A percentile compares a stretch with the other conserved stretches of the same genome.
Evolutionary conservation across 2,113 vertebrate genomes (phyloP).

Genomic region (Bubo blakistoni): DNA sequence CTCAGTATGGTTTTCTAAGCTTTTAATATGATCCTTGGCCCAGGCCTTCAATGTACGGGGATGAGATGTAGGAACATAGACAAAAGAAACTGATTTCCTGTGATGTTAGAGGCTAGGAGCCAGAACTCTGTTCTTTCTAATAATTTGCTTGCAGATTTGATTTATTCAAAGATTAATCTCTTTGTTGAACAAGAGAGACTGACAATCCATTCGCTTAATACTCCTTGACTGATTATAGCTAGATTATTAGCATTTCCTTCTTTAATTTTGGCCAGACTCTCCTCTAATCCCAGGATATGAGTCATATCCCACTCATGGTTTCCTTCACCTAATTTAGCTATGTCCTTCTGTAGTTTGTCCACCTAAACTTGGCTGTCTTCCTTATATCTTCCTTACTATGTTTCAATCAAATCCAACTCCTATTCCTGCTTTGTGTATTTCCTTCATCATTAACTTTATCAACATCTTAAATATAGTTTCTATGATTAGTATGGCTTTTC

Average conservation of each 20-base stretch:
- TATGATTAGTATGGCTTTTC: not conserved
- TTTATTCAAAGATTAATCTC: not conserved
- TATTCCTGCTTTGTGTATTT: not conserved
- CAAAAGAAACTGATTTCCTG: not conserved
- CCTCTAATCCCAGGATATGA: not conserved
- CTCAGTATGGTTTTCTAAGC: not conserved
- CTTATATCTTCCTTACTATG: not conserved
- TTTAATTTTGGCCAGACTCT: not conserved
- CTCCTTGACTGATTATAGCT: not conserved
- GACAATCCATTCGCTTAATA: not conserved
- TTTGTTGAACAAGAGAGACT: not conserved
- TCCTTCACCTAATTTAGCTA: not conserved
- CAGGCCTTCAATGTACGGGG: not conserved
- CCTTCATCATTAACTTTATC: not conserved
- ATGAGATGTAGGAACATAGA: not conserved
- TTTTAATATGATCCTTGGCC: not conserved
- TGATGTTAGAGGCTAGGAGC: not conserved
- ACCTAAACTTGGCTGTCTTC: not conserved
- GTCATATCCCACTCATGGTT: not conserved
- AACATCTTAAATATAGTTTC: not conserved
- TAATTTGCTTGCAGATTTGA: not conserved
- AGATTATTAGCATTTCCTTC: not conserved
- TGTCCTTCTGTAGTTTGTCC: not conserved
- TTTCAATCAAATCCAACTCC: not conserved
- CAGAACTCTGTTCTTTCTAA: not conserved